These are phyloP conservation scores for Isotomurus palustris DNA, from an alignment of 2,888 invertebrate species.

Conservation along the genomic window DNA sequence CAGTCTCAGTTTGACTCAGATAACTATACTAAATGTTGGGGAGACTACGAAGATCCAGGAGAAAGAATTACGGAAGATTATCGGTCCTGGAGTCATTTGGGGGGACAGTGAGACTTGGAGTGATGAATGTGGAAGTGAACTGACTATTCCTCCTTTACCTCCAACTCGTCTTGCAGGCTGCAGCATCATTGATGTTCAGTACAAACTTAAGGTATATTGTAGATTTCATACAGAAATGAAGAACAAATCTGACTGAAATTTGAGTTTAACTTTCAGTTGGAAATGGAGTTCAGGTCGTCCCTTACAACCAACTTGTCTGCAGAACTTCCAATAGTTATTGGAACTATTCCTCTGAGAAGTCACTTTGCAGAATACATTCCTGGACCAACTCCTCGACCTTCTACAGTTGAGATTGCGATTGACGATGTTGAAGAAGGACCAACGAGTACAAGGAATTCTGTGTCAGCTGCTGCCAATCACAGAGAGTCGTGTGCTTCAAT, in stretches of 20 bases:
- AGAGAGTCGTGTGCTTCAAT: too few relatives aligned
- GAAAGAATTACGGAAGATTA: slow-evolving; percentile 5
- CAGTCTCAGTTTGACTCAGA: slow-evolving; percentile 13
- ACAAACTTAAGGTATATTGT: slow-evolving; percentile 9
- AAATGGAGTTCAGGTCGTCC: slow-evolving; percentile 22
- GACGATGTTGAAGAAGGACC: too few relatives aligned
- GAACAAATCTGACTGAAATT: too few relatives aligned
- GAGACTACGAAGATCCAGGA: not conserved
- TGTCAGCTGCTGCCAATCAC: too few relatives aligned
- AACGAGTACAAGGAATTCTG: too few relatives aligned
- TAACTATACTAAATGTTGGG: slow-evolving; percentile 14
- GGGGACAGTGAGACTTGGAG: slow-evolving; percentile 22
- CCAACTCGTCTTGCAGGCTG: slow-evolving; percentile 22
- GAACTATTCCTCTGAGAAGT: slow-evolving; percentile 21
- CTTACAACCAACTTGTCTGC: slow-evolving; percentile 11
- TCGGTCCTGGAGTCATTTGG: slow-evolving; percentile 9
- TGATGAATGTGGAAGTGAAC: not conserved
- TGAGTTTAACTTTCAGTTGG: slow-evolving; percentile 13
- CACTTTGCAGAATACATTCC: slow-evolving; percentile 7
- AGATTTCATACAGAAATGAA: too few relatives aligned
- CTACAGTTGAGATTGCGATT: too few relatives aligned
- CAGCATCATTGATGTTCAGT: slow-evolving; percentile 26
- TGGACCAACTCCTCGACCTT: too few relatives aligned
- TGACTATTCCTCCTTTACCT: slow-evolving; percentile 18
- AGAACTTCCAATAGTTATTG: slow-evolving; percentile 20